Conservation (phyloP, 1,140 invertebrate species). For the Bilobella aurantiaca region DNA sequence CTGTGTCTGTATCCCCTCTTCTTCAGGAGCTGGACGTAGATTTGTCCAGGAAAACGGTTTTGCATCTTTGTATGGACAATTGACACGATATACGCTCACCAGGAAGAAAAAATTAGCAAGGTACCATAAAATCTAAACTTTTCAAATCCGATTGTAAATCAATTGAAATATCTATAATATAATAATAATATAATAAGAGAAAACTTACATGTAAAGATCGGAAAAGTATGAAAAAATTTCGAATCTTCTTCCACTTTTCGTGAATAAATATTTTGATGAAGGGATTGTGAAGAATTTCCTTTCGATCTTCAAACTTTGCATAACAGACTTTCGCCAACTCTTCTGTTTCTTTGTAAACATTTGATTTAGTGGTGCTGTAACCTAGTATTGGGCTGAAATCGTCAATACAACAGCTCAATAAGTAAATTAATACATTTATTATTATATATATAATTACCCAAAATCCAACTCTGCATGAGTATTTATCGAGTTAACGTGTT, state of each 20-base stretch:
- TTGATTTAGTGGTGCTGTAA: not conserved
- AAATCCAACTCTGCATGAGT: constrained; percentile 10
- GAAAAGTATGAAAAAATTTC: not conserved
- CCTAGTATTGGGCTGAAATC: constrained; percentile 6
- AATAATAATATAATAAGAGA: no score
- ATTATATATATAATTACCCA: not conserved
- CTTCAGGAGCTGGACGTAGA: not conserved
- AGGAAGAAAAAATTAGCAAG: constrained; percentile 1
- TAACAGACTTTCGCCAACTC: constrained; percentile 10
- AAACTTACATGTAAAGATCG: not conserved
- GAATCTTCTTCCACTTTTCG: constrained; percentile 5
- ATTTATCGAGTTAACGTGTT: not conserved
- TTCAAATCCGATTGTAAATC: no score
- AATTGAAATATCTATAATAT: no score
- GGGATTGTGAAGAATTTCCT: not conserved
- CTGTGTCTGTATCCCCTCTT: not conserved
- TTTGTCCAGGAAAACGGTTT: not conserved
- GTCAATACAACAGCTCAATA: not conserved
- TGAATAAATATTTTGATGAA: not conserved
- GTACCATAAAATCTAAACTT: constrained; percentile 7
- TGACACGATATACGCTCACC: constrained; percentile 4
- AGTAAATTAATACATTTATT: not conserved
- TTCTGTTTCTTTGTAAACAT: constrained; percentile 12
- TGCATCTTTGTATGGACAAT: not conserved
- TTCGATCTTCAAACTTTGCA: constrained; percentile 7